Base-by-base conservation (phyloP, 2,888 invertebrate genomes). In the Netelia fuscicornis region DNA sequence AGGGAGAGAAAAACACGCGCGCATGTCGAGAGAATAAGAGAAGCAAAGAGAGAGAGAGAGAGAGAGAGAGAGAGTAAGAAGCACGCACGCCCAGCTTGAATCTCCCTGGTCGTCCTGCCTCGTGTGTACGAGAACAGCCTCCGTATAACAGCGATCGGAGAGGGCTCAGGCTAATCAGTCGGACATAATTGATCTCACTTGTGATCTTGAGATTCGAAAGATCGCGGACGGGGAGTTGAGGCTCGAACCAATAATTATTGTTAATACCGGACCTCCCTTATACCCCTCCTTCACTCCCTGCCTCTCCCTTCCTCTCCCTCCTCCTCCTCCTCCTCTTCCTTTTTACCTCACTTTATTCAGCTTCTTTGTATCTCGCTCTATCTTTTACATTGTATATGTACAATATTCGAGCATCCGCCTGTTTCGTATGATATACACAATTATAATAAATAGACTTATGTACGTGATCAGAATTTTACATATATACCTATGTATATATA, bases 211-310 rank as follows among this genome's bases (percentile, higher is more conserved):
- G 92, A 93, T 93, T 92, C 92, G 92, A 93, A 92, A 92, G 92
- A 93, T 93, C 93, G 91, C 89, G 92, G 90, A 92, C 90, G 88
- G 89, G 90, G 90, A 91, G 90, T 90, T 90, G 91, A 91, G 92
- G 92, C 91, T 92, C 92, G 92, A 93, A 93, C 93, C 93, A 93
- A 93, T 93, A 93, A 93, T 93, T 93, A 93, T 92, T 93, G 91
- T 93, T 93, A 93, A 93, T 93, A 92, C 90, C 91, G 89, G 90
- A 82, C 88, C 88, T 87, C 87, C 89, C 87, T 86, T 89, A 71
- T 84, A 85, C 87, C 67, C 72, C 84, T 64, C 60, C 67, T 56
- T 9, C 76, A 67, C 70, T 62, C 68, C 65, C 80, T 78, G 2
- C 74, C 67, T 62, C 54, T 58, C 62, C 64, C 44, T 56, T 58